Percentiles rank a stretch among this genome's conserved stretches.
These are phyloP conservation scores for Meandrusa payeni DNA, from an alignment of 2,888 invertebrate species.

Conservation along the genomic window DNA sequence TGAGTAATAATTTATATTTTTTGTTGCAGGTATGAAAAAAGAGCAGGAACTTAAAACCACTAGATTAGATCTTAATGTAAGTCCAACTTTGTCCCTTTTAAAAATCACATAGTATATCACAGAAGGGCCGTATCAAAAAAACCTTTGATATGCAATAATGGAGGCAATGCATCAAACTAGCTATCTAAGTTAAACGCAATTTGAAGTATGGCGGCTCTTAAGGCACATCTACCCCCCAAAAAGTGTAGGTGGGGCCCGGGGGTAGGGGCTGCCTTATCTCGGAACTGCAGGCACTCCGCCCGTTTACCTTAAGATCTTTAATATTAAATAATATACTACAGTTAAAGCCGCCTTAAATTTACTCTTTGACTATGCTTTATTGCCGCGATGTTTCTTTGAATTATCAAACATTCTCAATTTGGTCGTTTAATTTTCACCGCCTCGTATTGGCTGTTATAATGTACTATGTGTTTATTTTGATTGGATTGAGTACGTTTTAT, in stretches of 20 bases:
- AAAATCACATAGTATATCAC: constrained; percentile 47
- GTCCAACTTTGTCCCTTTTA: constrained; percentile 27
- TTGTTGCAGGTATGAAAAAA: constrained; percentile 22
- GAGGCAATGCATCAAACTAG: constrained; percentile 76
- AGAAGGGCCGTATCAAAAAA: constrained; percentile 59
- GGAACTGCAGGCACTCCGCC: constrained; percentile 75
- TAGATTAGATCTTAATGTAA: constrained; percentile 10
- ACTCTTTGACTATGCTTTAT: constrained; percentile 56
- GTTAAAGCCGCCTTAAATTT: constrained; percentile 64
- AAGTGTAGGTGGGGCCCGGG: constrained; percentile 42
- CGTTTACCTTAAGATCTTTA: constrained; percentile 80
- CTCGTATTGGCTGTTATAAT: constrained; percentile 18
- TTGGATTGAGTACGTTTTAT: neutral
- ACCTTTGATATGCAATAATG: constrained; percentile 77
- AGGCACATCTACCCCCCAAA: constrained; percentile 65
- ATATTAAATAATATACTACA: constrained; percentile 79
- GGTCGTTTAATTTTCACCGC: constrained; percentile 10
- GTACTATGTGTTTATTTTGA: neutral
- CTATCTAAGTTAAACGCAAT: constrained; percentile 78
- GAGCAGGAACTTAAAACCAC: neutral
- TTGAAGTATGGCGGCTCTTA: constrained; percentile 78
- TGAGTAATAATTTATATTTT: constrained; percentile 1
- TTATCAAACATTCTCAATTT: constrained; percentile 24
- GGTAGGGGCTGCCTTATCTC: constrained; percentile 69
- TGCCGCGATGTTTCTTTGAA: constrained; percentile 32